phyloP scores from a whole-genome alignment of 2,797 vertebrate genomes.

The Zenarchopterus dispar region DNA sequence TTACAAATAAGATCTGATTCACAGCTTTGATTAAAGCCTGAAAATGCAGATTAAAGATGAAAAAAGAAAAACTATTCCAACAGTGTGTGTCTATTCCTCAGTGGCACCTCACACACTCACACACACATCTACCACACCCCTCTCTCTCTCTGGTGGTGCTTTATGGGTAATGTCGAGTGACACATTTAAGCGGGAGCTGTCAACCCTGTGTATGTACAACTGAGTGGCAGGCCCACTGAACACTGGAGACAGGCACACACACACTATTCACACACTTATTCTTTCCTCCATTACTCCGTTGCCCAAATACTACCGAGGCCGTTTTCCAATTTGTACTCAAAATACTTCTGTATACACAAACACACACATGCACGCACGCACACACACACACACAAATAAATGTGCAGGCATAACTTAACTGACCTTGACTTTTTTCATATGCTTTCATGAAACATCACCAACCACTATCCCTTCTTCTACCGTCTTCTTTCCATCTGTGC shows the following conservation, averaged over 20 bases:
- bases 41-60: conserved; percentile 16
- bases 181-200: conserved; percentile 81
- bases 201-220: conserved; percentile 67
- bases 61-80: conserved; percentile 12
- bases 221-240: conserved; percentile 74
- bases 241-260: conserved; percentile 42
- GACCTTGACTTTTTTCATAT: conserved; percentile 45
- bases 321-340: conserved; percentile 44
- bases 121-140: conserved; percentile 19
- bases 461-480: conserved; percentile 10
- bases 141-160: conserved; percentile 52
- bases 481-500: conserved; percentile 28
- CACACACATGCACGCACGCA: conserved; percentile 1
- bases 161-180: conserved; percentile 81
- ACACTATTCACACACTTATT: conserved; percentile 39
- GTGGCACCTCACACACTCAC: conserved; percentile 12
- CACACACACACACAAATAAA: conserved; percentile 11
- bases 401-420: conserved; percentile 10
- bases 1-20: conserved; percentile 10
- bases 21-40: conserved; percentile 21
- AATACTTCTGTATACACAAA: conserved; percentile 18
- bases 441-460: conserved; percentile 25
- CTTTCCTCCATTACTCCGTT: conserved; percentile 50
- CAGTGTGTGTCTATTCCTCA: conserved; percentile 15
- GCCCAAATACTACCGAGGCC: conserved; percentile 40